Evolutionary conservation across 2,113 vertebrate species (phyloP).

Genomic region (Pardalotus punctatus): DNA sequence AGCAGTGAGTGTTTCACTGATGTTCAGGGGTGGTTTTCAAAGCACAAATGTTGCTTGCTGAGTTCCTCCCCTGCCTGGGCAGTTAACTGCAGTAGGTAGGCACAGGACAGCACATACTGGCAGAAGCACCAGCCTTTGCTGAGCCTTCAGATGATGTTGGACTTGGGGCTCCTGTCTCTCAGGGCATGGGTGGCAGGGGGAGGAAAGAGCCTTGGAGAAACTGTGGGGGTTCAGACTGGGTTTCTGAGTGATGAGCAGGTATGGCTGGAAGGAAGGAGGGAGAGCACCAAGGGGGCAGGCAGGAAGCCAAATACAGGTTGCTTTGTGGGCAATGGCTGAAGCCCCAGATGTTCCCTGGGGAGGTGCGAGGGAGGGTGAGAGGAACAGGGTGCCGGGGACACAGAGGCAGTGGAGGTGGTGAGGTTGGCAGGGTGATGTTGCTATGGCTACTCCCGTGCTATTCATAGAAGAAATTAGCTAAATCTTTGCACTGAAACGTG

Average conservation of each 20-base stretch:
- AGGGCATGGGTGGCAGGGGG: rapidly evolving
- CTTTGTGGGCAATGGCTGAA: constrained; percentile 26
- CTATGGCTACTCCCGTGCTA: constrained; percentile 71
- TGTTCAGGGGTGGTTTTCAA: neutral
- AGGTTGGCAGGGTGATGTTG: constrained; percentile 74
- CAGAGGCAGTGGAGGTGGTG: constrained; percentile 64
- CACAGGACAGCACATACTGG: neutral
- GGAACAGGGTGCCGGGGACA: constrained; percentile 44
- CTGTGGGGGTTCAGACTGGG: rapidly evolving
- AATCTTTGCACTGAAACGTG: constrained; percentile 70
- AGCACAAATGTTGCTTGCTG: neutral
- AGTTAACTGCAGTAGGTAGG: neutral
- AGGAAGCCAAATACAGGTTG: neutral
- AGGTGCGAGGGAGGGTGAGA: constrained; percentile 51
- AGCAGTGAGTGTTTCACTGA: neutral
- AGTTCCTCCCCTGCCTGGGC: neutral
- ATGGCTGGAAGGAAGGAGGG: neutral
- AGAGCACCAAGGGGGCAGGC: neutral
- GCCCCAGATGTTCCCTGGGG: constrained; percentile 45
- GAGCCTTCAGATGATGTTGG: neutral
- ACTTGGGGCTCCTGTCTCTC: neutral
- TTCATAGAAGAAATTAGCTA: constrained; percentile 70
- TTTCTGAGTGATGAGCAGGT: neutral
- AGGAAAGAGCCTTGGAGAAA: neutral
- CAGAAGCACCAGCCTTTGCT: rapidly evolving